Conservation (phyloP, 2,113 vertebrate genomes). For the Varanus komodoensis region DNA sequence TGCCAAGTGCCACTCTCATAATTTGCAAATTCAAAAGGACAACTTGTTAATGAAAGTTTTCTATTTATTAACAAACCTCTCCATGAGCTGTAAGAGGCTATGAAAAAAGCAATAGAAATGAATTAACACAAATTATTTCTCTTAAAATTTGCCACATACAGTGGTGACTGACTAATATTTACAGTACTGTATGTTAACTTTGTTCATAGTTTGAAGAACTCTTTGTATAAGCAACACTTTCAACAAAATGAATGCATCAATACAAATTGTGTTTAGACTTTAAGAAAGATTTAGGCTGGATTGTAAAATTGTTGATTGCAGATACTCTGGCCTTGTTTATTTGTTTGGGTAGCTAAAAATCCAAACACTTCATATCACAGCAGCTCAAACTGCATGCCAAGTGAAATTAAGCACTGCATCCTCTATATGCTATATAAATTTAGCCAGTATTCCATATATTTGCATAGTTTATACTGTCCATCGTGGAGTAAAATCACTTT, state of each 20-base stretch:
- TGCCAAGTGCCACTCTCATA: slow-evolving; percentile 59
- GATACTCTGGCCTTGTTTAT: neutral
- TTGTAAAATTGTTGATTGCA: neutral
- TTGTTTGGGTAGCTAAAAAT: neutral
- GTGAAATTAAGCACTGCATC: neutral
- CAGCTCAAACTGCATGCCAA: neutral
- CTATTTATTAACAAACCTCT: slow-evolving; percentile 70
- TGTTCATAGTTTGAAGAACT: slow-evolving; percentile 17
- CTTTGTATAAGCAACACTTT: slow-evolving; percentile 21
- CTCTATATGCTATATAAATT: no score
- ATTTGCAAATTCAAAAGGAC: slow-evolving; percentile 72
- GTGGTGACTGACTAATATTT: slow-evolving; percentile 54
- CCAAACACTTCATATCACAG: neutral
- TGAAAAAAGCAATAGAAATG: slow-evolving; percentile 49
- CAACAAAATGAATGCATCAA: neutral
- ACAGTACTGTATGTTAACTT: slow-evolving; percentile 51
- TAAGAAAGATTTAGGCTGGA: neutral
- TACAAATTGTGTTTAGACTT: neutral
- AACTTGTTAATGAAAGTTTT: slow-evolving; percentile 71
- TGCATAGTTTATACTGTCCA: neutral
- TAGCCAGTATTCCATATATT: neutral
- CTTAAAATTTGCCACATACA: slow-evolving; percentile 49
- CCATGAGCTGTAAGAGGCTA: slow-evolving; percentile 8
- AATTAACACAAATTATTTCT: slow-evolving; percentile 48
- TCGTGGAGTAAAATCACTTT: neutral